Percentiles rank a stretch among this genome's conserved stretches.
These are phyloP conservation scores for Chaetura pelagica DNA, from an alignment of 2,113 vertebrate species.

Conservation along the genomic window DNA sequence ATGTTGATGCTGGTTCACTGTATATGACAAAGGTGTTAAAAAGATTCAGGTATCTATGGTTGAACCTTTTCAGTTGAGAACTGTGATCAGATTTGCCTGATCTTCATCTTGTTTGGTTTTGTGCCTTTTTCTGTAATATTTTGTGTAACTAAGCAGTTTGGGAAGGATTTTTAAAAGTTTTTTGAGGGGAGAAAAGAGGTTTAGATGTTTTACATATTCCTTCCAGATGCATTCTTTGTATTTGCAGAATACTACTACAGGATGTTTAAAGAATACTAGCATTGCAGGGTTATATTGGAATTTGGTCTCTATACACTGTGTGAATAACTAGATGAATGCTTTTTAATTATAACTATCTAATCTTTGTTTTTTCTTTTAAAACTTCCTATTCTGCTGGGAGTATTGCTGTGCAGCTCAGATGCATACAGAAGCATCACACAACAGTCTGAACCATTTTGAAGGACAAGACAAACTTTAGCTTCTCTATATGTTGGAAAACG, in stretches of 20 bases:
- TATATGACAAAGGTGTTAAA: neutral
- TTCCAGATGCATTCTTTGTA: neutral
- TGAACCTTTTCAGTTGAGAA: neutral
- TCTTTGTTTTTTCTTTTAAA: neutral
- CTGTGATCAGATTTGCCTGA: neutral
- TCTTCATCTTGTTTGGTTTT: neutral
- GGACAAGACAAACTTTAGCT: neutral
- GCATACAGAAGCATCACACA: neutral
- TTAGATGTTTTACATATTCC: neutral
- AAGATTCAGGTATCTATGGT: neutral
- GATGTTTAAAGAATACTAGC: neutral
- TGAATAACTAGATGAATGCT: neutral
- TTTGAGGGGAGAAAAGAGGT: neutral
- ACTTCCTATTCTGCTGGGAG: neutral
- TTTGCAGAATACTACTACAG: neutral
- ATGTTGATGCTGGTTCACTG: neutral
- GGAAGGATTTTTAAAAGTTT: neutral
- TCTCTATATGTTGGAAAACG: neutral
- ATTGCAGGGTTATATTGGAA: neutral
- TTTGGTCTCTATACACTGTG: neutral
- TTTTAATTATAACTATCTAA: neutral
- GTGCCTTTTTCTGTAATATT: neutral
- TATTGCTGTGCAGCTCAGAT: neutral
- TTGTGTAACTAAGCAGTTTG: neutral
- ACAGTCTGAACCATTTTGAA: neutral